Base-by-base conservation (phyloP, 2,113 vertebrate genomes). In the Hippoglossus stenolepis region DNA sequence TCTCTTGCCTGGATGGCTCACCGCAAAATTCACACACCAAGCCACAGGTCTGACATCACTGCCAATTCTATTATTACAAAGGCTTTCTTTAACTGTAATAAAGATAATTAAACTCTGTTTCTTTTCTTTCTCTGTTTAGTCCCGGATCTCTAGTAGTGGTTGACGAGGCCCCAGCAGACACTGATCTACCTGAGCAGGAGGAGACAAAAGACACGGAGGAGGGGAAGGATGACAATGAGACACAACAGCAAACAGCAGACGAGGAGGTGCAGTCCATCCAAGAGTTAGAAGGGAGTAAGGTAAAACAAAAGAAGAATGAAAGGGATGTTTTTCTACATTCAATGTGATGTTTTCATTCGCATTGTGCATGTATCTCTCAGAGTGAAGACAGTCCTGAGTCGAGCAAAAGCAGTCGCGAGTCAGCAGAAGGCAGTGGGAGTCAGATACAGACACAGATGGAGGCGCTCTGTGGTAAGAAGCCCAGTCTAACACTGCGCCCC, bases 361-460 rank as follows among this genome's bases (percentile, higher is more conserved):
- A 47, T 4, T 66, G 53, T 69, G 23, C 70, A 65, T 74, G 20
- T 65, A 7, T 80, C 5, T 82, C 67, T 15, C 74, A 93, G 93
- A 93, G 90, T 71, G 35, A 43, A 49, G 1, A 60, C 49, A 94
- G 92, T 67, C 10, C 38, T 1, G 38, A 11, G 31, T 93, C 91
- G 0, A 23, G 56, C n/a, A 86, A 8, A 26, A 83, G 0, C 23
- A 85, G 64, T 61, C 11, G 2, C 0, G 53, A 67, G 66, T 3
- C 61, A 61, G 65, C 65, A 40, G 84, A 84, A 28, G 58, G 81
- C 5, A 57, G 53, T 61, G 79, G 47, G 58, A 89, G 78, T 68
- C 72, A 80, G 26, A 64, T 85, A n/a, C 62, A 85, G 60, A 91
- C 88, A 51, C 78, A 87, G 72, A 73, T 90, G 28, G 90, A 91